These are phyloP conservation scores for Spodoptera frugiperda DNA, from an alignment of 1,140 invertebrate genomes.

Conservation along the genomic window DNA sequence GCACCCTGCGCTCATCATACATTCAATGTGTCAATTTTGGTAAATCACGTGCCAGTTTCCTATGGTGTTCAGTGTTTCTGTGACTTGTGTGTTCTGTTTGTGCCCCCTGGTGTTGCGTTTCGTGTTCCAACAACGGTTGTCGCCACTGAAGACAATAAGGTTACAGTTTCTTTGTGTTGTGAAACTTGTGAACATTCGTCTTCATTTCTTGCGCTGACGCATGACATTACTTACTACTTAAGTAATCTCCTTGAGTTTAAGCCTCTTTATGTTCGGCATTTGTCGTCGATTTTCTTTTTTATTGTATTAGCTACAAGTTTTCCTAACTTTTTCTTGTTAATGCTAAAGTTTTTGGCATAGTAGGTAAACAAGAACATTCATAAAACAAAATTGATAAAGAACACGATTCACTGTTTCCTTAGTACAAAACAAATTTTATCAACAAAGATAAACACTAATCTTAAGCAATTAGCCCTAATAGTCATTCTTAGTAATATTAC, in stretches of 20 bases:
- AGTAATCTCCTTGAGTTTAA: conserved; percentile 65
- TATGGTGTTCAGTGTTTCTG: conserved; percentile 66
- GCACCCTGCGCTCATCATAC: conserved; percentile 69
- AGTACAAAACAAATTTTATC: conserved; percentile 35
- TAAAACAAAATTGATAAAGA: conserved; percentile 17
- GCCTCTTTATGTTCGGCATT: conserved; percentile 57
- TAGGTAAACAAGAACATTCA: conserved; percentile 3
- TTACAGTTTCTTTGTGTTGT: conserved; percentile 70
- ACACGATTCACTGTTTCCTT: conserved; percentile 19
- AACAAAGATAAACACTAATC: conserved; percentile 48
- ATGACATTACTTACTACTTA: conserved; percentile 62
- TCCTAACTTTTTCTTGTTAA: neutral
- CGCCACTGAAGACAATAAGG: conserved; percentile 51
- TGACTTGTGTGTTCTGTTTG: conserved; percentile 72
- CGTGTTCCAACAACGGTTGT: conserved; percentile 38
- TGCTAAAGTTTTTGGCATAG: neutral
- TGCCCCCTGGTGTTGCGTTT: conserved; percentile 64
- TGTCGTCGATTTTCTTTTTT: neutral
- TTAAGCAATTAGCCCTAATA: conserved; percentile 59
- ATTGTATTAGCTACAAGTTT: neutral
- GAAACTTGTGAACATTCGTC: conserved; percentile 59
- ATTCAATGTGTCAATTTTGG: conserved; percentile 67
- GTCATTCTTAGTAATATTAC: conserved; percentile 41
- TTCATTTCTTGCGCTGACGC: conserved; percentile 65
- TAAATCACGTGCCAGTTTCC: conserved; percentile 64